Evolutionary conservation across 2,113 vertebrate genomes (phyloP).

Genomic region (Thamnophis sirtalis): DNA sequence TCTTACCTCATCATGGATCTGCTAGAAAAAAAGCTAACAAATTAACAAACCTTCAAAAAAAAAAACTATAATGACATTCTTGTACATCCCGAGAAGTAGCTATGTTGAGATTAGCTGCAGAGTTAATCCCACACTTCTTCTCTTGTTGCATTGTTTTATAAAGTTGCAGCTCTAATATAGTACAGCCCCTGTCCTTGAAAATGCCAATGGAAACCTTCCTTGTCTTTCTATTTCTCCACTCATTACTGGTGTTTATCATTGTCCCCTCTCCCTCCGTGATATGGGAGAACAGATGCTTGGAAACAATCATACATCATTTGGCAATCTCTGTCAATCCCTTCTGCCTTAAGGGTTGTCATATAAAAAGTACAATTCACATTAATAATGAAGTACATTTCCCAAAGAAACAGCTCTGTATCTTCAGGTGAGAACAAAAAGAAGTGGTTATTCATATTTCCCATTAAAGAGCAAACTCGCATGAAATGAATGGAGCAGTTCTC

Average conservation of each 20-base stretch:
- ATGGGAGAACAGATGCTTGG: slow-evolving; percentile 62
- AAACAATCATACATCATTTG: slow-evolving; percentile 61
- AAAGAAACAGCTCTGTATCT: slow-evolving; percentile 60
- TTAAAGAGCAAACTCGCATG: slow-evolving; percentile 59
- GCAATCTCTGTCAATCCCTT: slow-evolving; percentile 60
- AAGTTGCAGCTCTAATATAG: background rate
- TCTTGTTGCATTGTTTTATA: background rate
- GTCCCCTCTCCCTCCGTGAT: slow-evolving; percentile 58
- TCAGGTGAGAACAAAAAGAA: slow-evolving; percentile 57
- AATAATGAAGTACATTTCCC: slow-evolving; percentile 65
- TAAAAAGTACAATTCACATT: slow-evolving; percentile 63
- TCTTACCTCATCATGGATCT: background rate
- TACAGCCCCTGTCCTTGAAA: slow-evolving; percentile 37
- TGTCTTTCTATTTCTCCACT: slow-evolving; percentile 19
- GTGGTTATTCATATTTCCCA: slow-evolving; percentile 58
- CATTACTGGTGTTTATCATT: slow-evolving; percentile 58
- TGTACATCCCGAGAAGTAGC: background rate
- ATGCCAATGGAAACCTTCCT: slow-evolving; percentile 36
- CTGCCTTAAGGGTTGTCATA: slow-evolving; percentile 62
- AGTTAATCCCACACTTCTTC: background rate
- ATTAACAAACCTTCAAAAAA: background rate
- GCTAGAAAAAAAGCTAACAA: background rate
- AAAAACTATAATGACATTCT: background rate
- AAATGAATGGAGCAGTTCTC: slow-evolving; percentile 17
- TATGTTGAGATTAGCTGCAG: background rate